phyloP scores from a whole-genome alignment of 37 sponge, comb jelly and placozoan species.

The Crambe crambe region DNA sequence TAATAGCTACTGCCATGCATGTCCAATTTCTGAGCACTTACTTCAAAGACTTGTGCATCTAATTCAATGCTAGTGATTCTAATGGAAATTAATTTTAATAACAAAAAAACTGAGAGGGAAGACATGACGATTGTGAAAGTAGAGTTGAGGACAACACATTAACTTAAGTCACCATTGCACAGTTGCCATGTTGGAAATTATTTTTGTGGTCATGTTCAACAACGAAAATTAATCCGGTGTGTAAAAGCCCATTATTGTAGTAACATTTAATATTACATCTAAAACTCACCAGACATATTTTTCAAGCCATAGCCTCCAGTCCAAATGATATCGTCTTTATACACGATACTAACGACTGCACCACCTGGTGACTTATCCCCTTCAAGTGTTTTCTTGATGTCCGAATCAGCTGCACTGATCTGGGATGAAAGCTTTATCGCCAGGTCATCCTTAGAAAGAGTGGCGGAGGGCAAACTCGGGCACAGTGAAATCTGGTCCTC shows the following conservation, averaged over 20 bases:
- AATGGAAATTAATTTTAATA: too few species aligned
- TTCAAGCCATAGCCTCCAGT: conserved; percentile 54
- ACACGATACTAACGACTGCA: conserved; percentile 64
- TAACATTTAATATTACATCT: too few species aligned
- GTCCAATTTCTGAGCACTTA: too few species aligned
- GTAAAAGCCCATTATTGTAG: background rate
- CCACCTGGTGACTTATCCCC: conserved; percentile 47
- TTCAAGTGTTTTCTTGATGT: conserved; percentile 29
- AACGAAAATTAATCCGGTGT: background rate
- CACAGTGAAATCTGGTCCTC: conserved; percentile 4
- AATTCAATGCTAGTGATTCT: too few species aligned
- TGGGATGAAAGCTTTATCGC: conserved; percentile 2
- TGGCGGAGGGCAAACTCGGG: conserved; percentile 23
- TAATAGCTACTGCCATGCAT: too few species aligned
- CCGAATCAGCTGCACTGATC: conserved; percentile 13
- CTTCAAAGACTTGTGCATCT: too few species aligned
- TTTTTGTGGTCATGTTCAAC: too few species aligned
- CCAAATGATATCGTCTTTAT: conserved; percentile 57
- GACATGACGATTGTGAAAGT: too few species aligned
- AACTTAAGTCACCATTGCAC: too few species aligned
- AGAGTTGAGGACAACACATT: too few species aligned
- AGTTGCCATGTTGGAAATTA: too few species aligned
- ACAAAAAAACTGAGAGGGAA: too few species aligned
- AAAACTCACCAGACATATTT: conserved; percentile 40
- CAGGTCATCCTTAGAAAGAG: background rate